A percentile compares a stretch with the other conserved stretches of the same genome.
Evolutionary conservation across 1,140 invertebrate species (phyloP).

Genomic region (Calephelis virginiensis): DNA sequence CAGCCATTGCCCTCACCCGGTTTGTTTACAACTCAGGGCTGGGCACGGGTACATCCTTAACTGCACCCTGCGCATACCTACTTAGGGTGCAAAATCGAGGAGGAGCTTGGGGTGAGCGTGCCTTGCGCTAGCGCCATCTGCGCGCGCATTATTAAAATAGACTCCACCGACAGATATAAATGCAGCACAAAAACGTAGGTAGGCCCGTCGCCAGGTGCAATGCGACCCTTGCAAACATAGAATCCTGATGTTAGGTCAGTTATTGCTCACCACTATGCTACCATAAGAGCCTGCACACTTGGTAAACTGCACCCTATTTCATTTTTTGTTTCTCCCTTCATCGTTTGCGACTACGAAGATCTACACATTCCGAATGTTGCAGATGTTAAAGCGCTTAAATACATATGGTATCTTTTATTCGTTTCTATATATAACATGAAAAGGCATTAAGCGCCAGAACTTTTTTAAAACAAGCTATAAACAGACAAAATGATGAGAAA

Average conservation of each 20-base stretch:
- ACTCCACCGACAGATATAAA: constrained; percentile 62
- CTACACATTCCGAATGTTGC: too few relatives aligned
- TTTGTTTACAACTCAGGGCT: constrained; percentile 70
- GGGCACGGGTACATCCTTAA: constrained; percentile 36
- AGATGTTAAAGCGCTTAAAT: too few relatives aligned
- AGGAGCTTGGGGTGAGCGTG: constrained; percentile 24
- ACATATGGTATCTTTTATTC: too few relatives aligned
- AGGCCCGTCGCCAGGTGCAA: constrained; percentile 58
- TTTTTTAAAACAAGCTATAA: too few relatives aligned
- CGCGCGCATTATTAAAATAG: constrained; percentile 70
- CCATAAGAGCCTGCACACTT: neutral
- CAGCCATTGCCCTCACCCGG: constrained; percentile 73
- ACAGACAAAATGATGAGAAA: too few relatives aligned
- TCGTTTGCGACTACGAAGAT: neutral
- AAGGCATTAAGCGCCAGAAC: too few relatives aligned
- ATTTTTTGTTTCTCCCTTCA: neutral
- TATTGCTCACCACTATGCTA: constrained; percentile 39
- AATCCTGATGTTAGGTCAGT: constrained; percentile 70
- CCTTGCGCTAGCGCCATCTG: constrained; percentile 68
- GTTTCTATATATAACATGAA: too few relatives aligned
- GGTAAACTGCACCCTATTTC: constrained; percentile 2
- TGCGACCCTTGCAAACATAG: constrained; percentile 50
- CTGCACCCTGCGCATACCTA: constrained; percentile 47
- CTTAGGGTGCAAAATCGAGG: constrained; percentile 52
- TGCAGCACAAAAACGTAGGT: constrained; percentile 52